phyloP scores from a whole-genome alignment of 2,113 vertebrate species.

The Origma solitaria region DNA sequence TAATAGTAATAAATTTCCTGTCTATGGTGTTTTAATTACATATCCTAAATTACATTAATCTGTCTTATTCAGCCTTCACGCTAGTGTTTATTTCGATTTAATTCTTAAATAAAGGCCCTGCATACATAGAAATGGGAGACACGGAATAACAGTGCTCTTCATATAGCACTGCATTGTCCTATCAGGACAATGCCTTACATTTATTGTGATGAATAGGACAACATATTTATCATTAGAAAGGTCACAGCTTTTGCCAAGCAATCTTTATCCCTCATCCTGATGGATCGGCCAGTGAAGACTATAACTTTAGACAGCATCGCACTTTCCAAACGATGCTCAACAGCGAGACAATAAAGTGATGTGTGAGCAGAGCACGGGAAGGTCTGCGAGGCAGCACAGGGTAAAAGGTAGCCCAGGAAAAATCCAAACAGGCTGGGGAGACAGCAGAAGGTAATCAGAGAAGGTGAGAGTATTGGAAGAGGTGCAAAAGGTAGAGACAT shows the following conservation, averaged over 20 bases:
- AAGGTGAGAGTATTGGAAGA: background rate
- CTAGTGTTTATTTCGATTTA: background rate
- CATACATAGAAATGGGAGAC: background rate
- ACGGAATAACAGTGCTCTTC: background rate
- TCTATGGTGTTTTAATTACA: background rate
- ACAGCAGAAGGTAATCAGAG: background rate
- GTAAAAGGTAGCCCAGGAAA: background rate
- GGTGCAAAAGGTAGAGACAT: background rate
- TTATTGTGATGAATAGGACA: background rate
- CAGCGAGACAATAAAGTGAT: background rate
- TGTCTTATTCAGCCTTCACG: background rate
- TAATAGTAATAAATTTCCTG: background rate
- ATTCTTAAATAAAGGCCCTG: background rate
- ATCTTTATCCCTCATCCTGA: slow-evolving; percentile 1
- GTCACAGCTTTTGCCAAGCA: background rate
- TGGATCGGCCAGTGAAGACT: background rate
- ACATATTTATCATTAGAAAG: slow-evolving; percentile 26
- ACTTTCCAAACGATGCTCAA: background rate
- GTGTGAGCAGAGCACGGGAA: background rate
- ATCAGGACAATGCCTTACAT: background rate
- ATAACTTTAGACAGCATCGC: background rate
- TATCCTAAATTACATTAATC: background rate
- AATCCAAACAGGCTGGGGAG: background rate
- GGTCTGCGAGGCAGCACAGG: background rate
- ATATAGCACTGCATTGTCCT: background rate